Base-by-base conservation (phyloP, 2,797 vertebrate species). In the Antrozous pallidus region DNA sequence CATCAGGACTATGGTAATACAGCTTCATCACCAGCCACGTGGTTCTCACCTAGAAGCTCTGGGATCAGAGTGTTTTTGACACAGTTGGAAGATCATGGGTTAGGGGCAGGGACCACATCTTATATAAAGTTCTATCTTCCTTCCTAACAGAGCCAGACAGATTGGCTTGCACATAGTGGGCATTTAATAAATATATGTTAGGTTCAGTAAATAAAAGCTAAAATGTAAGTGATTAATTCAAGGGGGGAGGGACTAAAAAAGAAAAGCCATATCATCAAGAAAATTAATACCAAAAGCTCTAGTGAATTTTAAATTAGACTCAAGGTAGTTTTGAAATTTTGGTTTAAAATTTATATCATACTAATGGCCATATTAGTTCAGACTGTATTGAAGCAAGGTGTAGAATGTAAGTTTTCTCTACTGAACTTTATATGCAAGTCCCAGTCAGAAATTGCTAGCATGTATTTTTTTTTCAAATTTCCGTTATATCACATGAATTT, bases 1-100 rank as follows among this genome's bases (percentile, higher is more conserved):
- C 26, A 16, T 65, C 40, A 3, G 22, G 31, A 47, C n/a, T 3
- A 6, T 0, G 6, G 18, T 1, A 3, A 0, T 54, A 28, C 9
- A 63, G 6, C n/a, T 6, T 65, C 28, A 31, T 28, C 26, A 3
- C 18, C 11, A 12, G 14, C 67, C 16, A 36, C 14, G 8, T 3
- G 5, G 6, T 51, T 24, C 69, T 26, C 22, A 5, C 13, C 11
- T 5, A 4, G 6, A 24, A 31, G 24, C 13, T 20, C 26, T 20
- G 12, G 42, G 12, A 6, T 73, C 71, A 40, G 26, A 40, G 58
- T 28, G 45, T 11, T 5, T 5, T 28, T 20, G 54, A 20, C 0
- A 7, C 3, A 3, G 24, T n/a, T 2, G 33, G 63, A 54, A 17
- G 86, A 42, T 7, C 13, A 51, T 13, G 31, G 45, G 9, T 12